These are phyloP conservation scores for Phymastichus coffea DNA, from an alignment of 1,140 invertebrate genomes.

Conservation along the genomic window DNA sequence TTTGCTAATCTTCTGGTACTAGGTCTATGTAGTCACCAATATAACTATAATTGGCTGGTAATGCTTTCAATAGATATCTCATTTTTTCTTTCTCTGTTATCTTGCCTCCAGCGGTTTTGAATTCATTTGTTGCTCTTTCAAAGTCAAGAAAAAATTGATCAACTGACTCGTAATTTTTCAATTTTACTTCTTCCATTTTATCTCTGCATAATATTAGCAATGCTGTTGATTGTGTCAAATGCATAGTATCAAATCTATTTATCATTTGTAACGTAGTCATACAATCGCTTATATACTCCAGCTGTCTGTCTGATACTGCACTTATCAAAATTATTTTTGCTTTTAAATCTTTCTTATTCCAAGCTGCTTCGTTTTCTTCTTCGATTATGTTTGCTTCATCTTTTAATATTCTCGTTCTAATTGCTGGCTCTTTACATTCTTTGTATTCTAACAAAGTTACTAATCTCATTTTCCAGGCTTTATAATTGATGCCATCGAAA, in stretches of 20 bases:
- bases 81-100: constrained; percentile 42
- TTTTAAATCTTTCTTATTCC: constrained; percentile 27
- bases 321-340: constrained; percentile 26
- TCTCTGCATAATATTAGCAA: constrained; percentile 21
- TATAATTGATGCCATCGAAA: no score
- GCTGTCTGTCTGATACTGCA: constrained; percentile 23
- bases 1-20: constrained; percentile 42
- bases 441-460: no score
- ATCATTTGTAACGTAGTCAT: constrained; percentile 7
- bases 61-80: constrained; percentile 41
- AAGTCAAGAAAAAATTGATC: constrained; percentile 45
- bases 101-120: constrained; percentile 37
- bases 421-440: no score
- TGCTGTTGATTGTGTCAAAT: constrained; percentile 22
- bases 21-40: no score
- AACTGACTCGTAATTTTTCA: constrained; percentile 32
- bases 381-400: no score
- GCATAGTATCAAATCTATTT: constrained; percentile 23
- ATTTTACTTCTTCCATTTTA: constrained; percentile 21
- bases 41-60: constrained; percentile 22
- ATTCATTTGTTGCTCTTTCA: constrained; percentile 40
- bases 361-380: constrained; percentile 2
- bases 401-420: no score
- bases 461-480: no score
- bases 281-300: constrained; percentile 18